Evolutionary conservation across 2,888 invertebrate species (phyloP).

Genomic region (Habrosyne pyritoides): DNA sequence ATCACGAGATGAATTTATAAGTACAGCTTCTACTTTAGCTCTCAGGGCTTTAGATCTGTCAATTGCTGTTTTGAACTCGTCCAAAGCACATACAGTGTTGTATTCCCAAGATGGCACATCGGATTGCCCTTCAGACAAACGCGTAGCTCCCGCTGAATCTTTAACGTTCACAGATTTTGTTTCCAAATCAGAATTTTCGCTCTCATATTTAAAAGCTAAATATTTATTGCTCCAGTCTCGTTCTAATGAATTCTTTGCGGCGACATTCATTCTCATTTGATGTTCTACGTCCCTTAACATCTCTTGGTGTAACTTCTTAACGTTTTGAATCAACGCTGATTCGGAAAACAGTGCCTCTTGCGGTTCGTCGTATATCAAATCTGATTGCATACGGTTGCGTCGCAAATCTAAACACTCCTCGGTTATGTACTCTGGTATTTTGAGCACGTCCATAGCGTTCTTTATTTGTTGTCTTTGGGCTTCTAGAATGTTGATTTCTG

Average conservation of each 20-base stretch:
- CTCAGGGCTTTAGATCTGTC: conserved; percentile 89
- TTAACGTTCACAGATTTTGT: conserved; percentile 88
- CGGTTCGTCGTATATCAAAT: conserved; percentile 88
- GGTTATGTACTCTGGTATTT: conserved; percentile 71
- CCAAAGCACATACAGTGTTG: conserved; percentile 89
- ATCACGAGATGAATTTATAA: conserved; percentile 90
- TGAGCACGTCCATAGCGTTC: conserved; percentile 68
- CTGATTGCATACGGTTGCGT: conserved; percentile 87
- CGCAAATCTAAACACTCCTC: conserved; percentile 89
- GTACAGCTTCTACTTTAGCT: conserved; percentile 87
- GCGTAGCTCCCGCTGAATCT: conserved; percentile 91
- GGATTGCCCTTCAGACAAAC: conserved; percentile 92
- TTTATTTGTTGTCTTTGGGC: conserved; percentile 72
- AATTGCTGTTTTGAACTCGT: conserved; percentile 88
- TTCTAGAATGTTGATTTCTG: conserved; percentile 65
- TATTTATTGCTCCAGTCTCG: conserved; percentile 95
- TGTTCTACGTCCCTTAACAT: conserved; percentile 86
- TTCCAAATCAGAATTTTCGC: conserved; percentile 86
- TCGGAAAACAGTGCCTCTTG: conserved; percentile 90
- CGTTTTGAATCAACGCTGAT: conserved; percentile 87
- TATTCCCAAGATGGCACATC: conserved; percentile 93
- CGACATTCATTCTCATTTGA: conserved; percentile 88
- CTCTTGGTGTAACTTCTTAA: conserved; percentile 85
- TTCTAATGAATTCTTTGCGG: conserved; percentile 91
- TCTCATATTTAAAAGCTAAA: conserved; percentile 90